A percentile compares a stretch with the other conserved stretches of the same genome.
Conservation (phyloP, 2,797 vertebrate species). For the Sebastiscus tertius region DNA sequence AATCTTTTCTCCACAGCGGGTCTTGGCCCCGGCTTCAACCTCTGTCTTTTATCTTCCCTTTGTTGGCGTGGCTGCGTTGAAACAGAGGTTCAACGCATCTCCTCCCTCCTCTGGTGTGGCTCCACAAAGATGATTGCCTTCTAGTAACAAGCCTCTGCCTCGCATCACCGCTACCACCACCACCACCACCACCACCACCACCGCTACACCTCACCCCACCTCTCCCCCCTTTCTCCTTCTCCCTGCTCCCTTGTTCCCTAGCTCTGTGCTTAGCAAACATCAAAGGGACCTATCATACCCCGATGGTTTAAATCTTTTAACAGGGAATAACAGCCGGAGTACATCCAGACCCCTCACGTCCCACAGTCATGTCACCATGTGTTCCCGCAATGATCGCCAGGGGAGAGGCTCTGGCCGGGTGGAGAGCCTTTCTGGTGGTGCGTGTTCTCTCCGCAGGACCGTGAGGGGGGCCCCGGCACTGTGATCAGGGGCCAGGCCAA, state of each 20-base stretch:
- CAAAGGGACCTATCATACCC: conserved; percentile 98
- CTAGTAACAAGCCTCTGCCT: conserved; percentile 84
- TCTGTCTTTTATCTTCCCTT: conserved; percentile 94
- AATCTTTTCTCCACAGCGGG: conserved; percentile 91
- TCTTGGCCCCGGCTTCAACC: conserved; percentile 90
- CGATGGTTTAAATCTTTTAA: conserved; percentile 99
- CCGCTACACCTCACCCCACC: conserved; percentile 61
- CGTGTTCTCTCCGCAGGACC: conserved; percentile 91
- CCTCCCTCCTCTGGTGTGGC: conserved; percentile 85
- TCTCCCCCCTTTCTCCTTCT: conserved; percentile 36
- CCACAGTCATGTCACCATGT: conserved; percentile 93
- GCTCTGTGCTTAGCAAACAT: conserved; percentile 97
- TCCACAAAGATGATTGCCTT: conserved; percentile 95
- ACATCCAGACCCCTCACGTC: conserved; percentile 96
- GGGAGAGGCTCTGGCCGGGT: conserved; percentile 81
- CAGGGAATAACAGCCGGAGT: conserved; percentile 98
- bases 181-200: conserved; percentile 3
- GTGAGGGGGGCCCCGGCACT: conserved; percentile 85
- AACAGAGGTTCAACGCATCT: conserved; percentile 84
- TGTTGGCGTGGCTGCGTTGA: conserved; percentile 88
- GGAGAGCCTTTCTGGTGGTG: conserved; percentile 84
- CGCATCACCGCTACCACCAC: conserved; percentile 51
- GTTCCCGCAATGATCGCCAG: conserved; percentile 94
- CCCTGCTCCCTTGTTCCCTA: conserved; percentile 82
- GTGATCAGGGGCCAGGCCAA: conserved; percentile 97